Base-by-base conservation (phyloP, 1,140 invertebrate genomes). In the Drosophila nigrodunni region DNA sequence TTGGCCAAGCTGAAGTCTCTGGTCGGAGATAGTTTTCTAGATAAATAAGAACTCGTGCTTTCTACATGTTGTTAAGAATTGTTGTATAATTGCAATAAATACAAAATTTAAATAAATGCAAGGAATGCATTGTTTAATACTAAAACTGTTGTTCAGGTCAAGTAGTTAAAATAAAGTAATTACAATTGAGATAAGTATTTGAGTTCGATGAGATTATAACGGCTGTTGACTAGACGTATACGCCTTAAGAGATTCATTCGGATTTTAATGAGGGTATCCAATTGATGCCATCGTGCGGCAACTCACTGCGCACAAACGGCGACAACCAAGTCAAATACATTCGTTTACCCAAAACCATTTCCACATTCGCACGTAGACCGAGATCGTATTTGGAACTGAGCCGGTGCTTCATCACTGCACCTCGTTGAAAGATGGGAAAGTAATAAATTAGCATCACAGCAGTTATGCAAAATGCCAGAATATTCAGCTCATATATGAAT, bases 261-360 rank as follows among this genome's bases (percentile, higher is more conserved):
- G 61, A 11, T n/a, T 75, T 75, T 3, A 46, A 18, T 3, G 13
- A 47, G 1, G 67, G 69, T n/a, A 93, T 74, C 96, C 96, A 97
- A 71, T 94, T 91, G 25, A 96, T 90, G 25, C 97, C 97, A 94
- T 97, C 94, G 57, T 95, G 95, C 3, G 95, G 95, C 67, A 98
- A 93, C 43, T 95, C 94, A 52, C 97, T 97, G 8, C 93, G 79
- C 37, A 98, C 93, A 91, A 97, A 96, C 1, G 97, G 97, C 80
- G 95, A 95, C 7, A 98, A 34, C 94, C 96, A 95, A 2, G 95
- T 94, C 25, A 96, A 92, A 75, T 95, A 95, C 97, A 96, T 98
- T 41, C 94, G 95, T 41, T 94, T 92, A 10, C 97, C 97, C 81
- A 97, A 94, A 4, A 95, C 94, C 76, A 94, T 94, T 78, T 94